Base-by-base conservation (phyloP, 2,888 invertebrate genomes). In the Frankliniella fusca region DNA sequence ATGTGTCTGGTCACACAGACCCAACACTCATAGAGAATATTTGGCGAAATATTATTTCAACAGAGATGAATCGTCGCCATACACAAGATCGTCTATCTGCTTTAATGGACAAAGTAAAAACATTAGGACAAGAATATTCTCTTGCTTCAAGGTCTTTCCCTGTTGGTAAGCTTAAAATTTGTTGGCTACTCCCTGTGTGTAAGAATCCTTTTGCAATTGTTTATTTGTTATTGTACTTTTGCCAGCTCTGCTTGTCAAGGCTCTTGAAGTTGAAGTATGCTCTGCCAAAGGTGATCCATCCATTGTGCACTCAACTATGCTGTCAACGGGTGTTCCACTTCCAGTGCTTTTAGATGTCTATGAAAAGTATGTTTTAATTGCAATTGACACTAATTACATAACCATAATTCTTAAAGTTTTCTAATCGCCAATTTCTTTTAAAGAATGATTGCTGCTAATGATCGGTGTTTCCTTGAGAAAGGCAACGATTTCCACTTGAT, bases 1-100 rank as follows among this genome's bases (percentile, higher is more conserved):
- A 97, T 86, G 97, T 97, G 87, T 97, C 98, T 10, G 96, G 97
- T 20, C 95, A 97, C 88, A 94, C 94, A 86, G 98, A 99, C 87
- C 92, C 93, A 0, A 90, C 94, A 83, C 90, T 98, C 15, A 94
- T 99, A 80, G 96, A 97, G 88, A 93, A 93, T 82, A 94, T 98
- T 82, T 98, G 98, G 98, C 93, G 93, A 84, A 94, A 95, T 87
- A 96, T 99, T 82, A 90, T 94, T 83, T 89, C 91, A 82, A 87
- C 88, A 84, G 89, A 89, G 89, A 86, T 80, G 61, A 48, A 54
- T 48, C 27, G 28, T 10, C 76, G 70, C n/a, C 23, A 76, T 27
- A 81, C 48, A 48, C 54, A 81, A 1, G 94, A 91, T 86, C 92
- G 89, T 85, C 90, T 94, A 85, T 90, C 91, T 0, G 92, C 93